Percentiles rank a stretch among this genome's conserved stretches.
Conservation (phyloP, 2,113 vertebrate genomes). For the Amblyopsis rosae region DNA sequence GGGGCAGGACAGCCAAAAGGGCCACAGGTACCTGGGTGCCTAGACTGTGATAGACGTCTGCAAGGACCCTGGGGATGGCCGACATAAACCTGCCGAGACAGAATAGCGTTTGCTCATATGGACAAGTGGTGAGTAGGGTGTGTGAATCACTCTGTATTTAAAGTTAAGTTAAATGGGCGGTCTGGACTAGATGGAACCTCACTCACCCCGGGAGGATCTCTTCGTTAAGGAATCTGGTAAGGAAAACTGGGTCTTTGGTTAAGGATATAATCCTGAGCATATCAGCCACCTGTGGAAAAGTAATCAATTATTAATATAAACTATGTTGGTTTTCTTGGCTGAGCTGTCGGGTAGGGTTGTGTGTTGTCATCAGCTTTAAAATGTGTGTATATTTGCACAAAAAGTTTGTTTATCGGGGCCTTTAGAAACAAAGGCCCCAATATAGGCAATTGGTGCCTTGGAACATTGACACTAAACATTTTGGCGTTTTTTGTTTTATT, state of each 20-base stretch:
- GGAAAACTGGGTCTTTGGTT: conserved; percentile 84
- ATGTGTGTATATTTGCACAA: too few relatives aligned
- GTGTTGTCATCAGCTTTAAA: too few relatives aligned
- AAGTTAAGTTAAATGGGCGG: too few relatives aligned
- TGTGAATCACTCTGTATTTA: too few relatives aligned
- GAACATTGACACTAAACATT: too few relatives aligned
- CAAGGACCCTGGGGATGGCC: conserved; percentile 83
- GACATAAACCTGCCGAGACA: conserved; percentile 79
- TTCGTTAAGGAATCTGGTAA: conserved; percentile 85
- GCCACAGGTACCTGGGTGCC: conserved; percentile 86
- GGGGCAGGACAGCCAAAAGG: conserved; percentile 83
- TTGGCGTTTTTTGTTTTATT: too few relatives aligned
- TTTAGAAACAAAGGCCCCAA: too few relatives aligned
- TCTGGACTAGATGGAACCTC: neutral
- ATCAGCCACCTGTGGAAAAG: conserved; percentile 80
- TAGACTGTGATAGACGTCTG: conserved; percentile 85
- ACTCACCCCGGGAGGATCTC: conserved; percentile 85
- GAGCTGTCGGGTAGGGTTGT: too few relatives aligned
- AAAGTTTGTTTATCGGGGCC: too few relatives aligned
- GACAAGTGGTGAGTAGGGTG: neutral
- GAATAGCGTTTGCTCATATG: neutral
- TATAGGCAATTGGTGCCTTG: too few relatives aligned
- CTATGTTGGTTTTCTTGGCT: too few relatives aligned
- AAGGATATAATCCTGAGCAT: conserved; percentile 87
- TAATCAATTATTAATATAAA: neutral